Evolutionary conservation across 2,888 invertebrate genomes (phyloP), one percentile per base, ranked within the genome.

Genomic region (Stenodema calcarata): DNA sequence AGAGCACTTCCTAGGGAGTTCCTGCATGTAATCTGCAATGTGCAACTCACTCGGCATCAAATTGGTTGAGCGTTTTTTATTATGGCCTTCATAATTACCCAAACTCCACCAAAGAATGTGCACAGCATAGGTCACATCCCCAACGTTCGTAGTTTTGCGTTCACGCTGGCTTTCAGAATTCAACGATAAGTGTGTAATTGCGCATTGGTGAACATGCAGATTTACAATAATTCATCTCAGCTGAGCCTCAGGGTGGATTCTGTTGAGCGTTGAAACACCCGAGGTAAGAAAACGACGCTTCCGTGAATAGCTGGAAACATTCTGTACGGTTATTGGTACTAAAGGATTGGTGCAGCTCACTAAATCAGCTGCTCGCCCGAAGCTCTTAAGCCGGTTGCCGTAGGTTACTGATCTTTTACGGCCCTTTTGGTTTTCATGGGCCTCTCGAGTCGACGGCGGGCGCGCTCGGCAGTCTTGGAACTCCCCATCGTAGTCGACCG

Each of bases 351-450:
- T 23, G 62, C 11, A 62, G 62, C 62, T 27, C 27, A 27, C 23
- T 62, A 62, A 62, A 62, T 62, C 62, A 62, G 62, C 23, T 62
- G 62, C 62, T 27, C 18, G 62, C 23, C 62, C 27, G 23, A 23
- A 62, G 62, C 62, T 62, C 62, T 62, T 23, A 62, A 62, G 18
- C 23, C 41, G n/a, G 30, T 30, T 73, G 73, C 73, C 73, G 16
- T 41, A 73, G 73, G 35, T 73, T 73, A 73, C 73, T n/a, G 35
- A 41, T 14, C 9, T 73, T 62, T 62, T 62, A 62, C 62, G 23
- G 62, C 62, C 62, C 62, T 62, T 73, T 41, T 16, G 41, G 73
- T 73, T 73, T 73, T 73, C 73, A 73, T 41, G 73, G 73, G 35
- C 73, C 11, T 30, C 11, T n/a, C 23, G 62, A 18, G 23, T 50